A percentile compares a stretch with the other conserved stretches of the same genome.
phyloP scores from a whole-genome alignment of 2,113 vertebrate species.

The Oriolus oriolus region DNA sequence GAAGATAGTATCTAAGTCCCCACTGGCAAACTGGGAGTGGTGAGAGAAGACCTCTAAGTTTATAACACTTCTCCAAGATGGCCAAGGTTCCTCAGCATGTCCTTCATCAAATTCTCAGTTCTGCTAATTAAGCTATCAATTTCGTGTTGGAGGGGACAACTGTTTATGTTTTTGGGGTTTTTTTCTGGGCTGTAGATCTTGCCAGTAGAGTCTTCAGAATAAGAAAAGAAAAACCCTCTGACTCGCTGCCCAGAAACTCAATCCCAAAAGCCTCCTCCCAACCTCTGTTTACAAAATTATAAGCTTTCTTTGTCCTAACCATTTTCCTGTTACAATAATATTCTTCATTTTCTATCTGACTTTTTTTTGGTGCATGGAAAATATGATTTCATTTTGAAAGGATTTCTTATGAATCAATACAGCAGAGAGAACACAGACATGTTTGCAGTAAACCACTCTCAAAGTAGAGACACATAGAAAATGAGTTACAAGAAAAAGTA shows the following conservation, averaged over 20 bases:
- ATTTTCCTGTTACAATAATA: constrained; percentile 72
- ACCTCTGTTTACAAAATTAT: constrained; percentile 79
- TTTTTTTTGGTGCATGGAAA: constrained; percentile 66
- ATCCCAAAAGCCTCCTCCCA: constrained; percentile 57
- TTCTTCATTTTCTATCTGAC: constrained; percentile 52
- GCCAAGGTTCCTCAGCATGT: background rate
- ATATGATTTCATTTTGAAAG: constrained; percentile 69
- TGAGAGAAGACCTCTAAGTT: background rate
- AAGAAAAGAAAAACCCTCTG: constrained; percentile 55
- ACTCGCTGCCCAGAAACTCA: constrained; percentile 62
- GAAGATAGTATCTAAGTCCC: background rate
- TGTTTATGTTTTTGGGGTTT: constrained; percentile 37
- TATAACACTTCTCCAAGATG: background rate
- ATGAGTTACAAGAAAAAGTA: constrained; percentile 53
- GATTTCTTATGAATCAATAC: constrained; percentile 69
- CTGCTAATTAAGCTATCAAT: constrained; percentile 21
- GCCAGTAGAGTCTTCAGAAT: constrained; percentile 48
- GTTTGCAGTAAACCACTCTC: constrained; percentile 57
- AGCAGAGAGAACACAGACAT: constrained; percentile 47
- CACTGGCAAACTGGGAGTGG: background rate
- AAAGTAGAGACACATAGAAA: constrained; percentile 36
- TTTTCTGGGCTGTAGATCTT: constrained; percentile 5
- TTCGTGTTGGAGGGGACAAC: background rate
- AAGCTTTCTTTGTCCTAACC: constrained; percentile 72
- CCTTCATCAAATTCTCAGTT: background rate